A percentile compares a stretch with the other conserved stretches of the same genome.
Conservation (phyloP, 2,797 vertebrate genomes). For the Pipistrellus nathusii region DNA sequence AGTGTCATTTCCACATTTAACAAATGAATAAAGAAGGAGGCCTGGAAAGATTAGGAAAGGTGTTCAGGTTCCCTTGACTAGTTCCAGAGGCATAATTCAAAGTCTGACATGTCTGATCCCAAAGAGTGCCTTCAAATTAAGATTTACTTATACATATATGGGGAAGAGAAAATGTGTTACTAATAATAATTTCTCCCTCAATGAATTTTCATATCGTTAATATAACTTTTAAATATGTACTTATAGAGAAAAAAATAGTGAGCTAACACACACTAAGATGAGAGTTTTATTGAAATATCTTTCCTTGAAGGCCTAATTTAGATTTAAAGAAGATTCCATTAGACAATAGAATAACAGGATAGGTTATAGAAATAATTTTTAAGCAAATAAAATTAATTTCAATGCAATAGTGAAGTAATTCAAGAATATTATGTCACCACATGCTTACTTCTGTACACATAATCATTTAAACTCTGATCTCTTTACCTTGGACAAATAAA, state of each 20-base stretch:
- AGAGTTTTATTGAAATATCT: conserved; percentile 43
- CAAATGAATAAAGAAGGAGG: not conserved
- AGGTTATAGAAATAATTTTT: conserved; percentile 53
- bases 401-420: conserved; percentile 40
- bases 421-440: not conserved
- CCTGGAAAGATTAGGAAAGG: not conserved
- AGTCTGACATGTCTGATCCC: not conserved
- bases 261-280: not conserved
- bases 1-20: not conserved
- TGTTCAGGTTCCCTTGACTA: not conserved
- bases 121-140: conserved; percentile 25
- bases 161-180: not conserved
- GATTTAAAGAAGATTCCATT: conserved; percentile 32
- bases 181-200: not conserved
- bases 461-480: conserved; percentile 51
- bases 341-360: not conserved
- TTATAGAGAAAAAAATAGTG: conserved; percentile 14
- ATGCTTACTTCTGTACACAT: not conserved
- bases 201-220: not conserved
- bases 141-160: not conserved
- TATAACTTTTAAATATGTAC: not conserved
- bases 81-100: conserved; percentile 12
- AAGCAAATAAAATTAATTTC: conserved; percentile 58
- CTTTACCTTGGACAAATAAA: not conserved
- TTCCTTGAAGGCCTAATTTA: conserved; percentile 47